phyloP scores from a whole-genome alignment of 2,888 invertebrate genomes.

The Lithophane socia region DNA sequence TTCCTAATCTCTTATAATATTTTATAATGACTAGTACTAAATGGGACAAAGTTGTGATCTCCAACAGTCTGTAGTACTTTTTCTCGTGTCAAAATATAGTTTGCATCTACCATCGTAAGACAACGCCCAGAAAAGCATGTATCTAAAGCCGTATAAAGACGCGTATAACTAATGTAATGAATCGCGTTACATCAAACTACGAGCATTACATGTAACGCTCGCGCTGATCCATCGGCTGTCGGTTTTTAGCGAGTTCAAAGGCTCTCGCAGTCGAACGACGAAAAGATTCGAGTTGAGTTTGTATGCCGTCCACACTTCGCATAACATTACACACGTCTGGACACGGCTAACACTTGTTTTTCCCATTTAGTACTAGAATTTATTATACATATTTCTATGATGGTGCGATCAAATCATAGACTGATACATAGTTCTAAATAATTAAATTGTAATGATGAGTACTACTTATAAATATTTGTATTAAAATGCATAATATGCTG shows the following conservation, averaged over 20 bases:
- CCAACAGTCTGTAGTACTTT: neutral
- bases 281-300: neutral
- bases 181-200: neutral
- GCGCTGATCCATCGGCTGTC: neutral
- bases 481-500: constrained; percentile 47
- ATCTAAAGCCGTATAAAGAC: neutral
- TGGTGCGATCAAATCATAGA: constrained; percentile 61
- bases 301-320: neutral
- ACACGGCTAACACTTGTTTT: neutral
- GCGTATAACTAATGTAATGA: neutral
- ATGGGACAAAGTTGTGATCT: constrained; percentile 6
- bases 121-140: constrained; percentile 2
- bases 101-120: too few species aligned
- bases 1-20: constrained; percentile 49
- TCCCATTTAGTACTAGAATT: constrained; percentile 33
- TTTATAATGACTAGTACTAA: constrained; percentile 33
- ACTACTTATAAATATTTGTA: constrained; percentile 53
- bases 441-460: constrained; percentile 38
- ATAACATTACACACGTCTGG: neutral
- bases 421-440: constrained; percentile 49
- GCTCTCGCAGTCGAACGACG: neutral
- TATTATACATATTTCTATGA: constrained; percentile 48
- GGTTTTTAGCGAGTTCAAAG: neutral
- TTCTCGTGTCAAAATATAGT: neutral
- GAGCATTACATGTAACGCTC: neutral